Conservation (phyloP, 1,140 invertebrate genomes). For the Carcinoscorpius rotundicauda region DNA sequence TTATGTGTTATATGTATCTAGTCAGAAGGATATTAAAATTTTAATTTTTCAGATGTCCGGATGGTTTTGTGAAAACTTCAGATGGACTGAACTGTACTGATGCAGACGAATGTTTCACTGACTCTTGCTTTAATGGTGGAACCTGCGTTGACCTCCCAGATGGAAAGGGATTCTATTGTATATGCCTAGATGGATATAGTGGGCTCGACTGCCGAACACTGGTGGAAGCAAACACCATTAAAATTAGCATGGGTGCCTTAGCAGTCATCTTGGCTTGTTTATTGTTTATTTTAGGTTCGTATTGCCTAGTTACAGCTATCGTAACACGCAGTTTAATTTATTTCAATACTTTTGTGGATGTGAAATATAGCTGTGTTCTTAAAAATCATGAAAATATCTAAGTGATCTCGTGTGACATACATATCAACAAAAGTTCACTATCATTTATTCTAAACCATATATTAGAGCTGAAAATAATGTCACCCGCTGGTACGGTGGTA, state of each 20-base stretch:
- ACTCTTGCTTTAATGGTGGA: slow-evolving; percentile 69
- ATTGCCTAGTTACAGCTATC: slow-evolving; percentile 43
- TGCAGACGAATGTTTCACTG: slow-evolving; percentile 84
- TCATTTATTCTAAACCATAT: no score
- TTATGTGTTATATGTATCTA: no score
- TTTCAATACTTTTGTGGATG: no score
- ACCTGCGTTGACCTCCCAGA: slow-evolving; percentile 46
- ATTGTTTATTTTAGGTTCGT: slow-evolving; percentile 85
- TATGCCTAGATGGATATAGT: slow-evolving; percentile 78
- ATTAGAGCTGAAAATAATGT: no score
- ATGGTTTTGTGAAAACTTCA: slow-evolving; percentile 72
- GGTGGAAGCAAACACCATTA: slow-evolving; percentile 11
- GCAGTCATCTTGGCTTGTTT: slow-evolving; percentile 88
- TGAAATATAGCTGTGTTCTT: no score
- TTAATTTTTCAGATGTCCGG: slow-evolving; percentile 56
- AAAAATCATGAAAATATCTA: no score
- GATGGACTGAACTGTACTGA: slow-evolving; percentile 86
- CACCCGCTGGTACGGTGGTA: no score
- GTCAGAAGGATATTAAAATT: no score
- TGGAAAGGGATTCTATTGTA: slow-evolving; percentile 29
- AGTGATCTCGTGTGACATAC: no score
- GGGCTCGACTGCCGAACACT: slow-evolving; percentile 35
- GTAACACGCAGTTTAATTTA: no score
- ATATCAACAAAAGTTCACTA: no score
- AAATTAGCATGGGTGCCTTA: slow-evolving; percentile 61